These are phyloP conservation scores for Drosophila quadrilineata DNA, from an alignment of 1,140 invertebrate genomes.

Conservation along the genomic window DNA sequence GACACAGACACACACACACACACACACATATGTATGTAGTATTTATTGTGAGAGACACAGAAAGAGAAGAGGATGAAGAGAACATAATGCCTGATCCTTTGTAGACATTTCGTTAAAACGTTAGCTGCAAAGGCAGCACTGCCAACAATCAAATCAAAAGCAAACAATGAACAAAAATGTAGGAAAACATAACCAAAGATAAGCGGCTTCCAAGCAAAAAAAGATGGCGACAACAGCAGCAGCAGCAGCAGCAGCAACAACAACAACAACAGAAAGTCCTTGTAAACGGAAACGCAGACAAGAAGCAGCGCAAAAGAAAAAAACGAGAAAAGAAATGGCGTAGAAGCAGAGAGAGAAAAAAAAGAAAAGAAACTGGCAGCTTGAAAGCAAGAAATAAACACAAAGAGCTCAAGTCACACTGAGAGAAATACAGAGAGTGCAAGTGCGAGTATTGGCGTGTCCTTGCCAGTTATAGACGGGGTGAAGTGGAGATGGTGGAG, in stretches of 20 bases:
- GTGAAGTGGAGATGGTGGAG: neutral
- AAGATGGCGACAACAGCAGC: slow-evolving; percentile 63
- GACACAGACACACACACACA: slow-evolving; percentile 35
- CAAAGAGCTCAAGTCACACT: neutral
- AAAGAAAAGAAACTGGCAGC: neutral
- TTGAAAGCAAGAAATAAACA: slow-evolving; percentile 15
- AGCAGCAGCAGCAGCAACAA: neutral
- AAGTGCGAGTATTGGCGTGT: slow-evolving; percentile 63
- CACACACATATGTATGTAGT: slow-evolving; percentile 13
- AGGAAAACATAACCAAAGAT: slow-evolving; percentile 80
- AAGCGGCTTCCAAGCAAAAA: slow-evolving; percentile 69
- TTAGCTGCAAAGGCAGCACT: slow-evolving; percentile 51
- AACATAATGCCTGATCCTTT: slow-evolving; percentile 68
- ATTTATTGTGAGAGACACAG: neutral
- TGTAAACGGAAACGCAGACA: slow-evolving; percentile 72
- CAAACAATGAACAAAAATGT: slow-evolving; percentile 79
- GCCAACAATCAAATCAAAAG: slow-evolving; percentile 79
- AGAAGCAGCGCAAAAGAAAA: slow-evolving; percentile 23
- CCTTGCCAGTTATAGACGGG: slow-evolving; percentile 32
- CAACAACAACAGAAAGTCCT: slow-evolving; percentile 20
- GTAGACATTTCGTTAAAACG: slow-evolving; percentile 80
- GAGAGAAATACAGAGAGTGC: slow-evolving; percentile 7
- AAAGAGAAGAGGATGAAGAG: slow-evolving; percentile 4
- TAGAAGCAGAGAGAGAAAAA: no score
- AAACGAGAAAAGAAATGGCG: no score